Conservation (phyloP, 2,888 invertebrate species). For the Polylopha cassiicola region DNA sequence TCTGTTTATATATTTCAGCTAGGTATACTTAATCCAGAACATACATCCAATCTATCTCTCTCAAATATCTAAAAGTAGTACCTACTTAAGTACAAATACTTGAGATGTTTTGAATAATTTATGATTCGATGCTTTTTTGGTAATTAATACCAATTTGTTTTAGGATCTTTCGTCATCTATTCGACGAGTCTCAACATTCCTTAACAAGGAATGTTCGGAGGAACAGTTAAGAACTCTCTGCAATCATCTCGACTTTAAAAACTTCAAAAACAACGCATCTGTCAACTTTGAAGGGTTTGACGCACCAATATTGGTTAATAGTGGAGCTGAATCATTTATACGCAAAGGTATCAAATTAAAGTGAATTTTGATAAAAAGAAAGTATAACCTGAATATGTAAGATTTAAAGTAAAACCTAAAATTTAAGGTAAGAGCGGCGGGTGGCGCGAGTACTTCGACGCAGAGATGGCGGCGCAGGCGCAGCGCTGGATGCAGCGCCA, state of each 20-base stretch:
- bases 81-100: too few species aligned
- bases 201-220: slow-evolving; percentile 65
- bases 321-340: slow-evolving; percentile 74
- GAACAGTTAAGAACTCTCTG: slow-evolving; percentile 75
- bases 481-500: slow-evolving; percentile 74
- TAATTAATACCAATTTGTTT: too few species aligned
- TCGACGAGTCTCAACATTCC: slow-evolving; percentile 71
- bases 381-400: too few species aligned
- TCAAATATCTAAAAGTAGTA: too few species aligned
- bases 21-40: too few species aligned
- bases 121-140: too few species aligned
- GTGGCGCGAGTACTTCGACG: slow-evolving; percentile 80
- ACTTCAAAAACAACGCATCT: slow-evolving; percentile 84
- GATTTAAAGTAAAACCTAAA: not conserved
- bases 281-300: slow-evolving; percentile 79
- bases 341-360: slow-evolving; percentile 75
- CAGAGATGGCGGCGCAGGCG: slow-evolving; percentile 74
- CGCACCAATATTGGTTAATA: slow-evolving; percentile 66
- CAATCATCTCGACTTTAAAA: slow-evolving; percentile 83
- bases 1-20: too few species aligned
- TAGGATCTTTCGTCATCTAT: slow-evolving; percentile 72
- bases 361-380: slow-evolving; percentile 29
- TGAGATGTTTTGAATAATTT: too few species aligned
- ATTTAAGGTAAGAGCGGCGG: slow-evolving; percentile 69
- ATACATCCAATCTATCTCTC: too few species aligned